Evolutionary conservation across 2,797 vertebrate species (phyloP).

Genomic region (Notamacropus eugenii): DNA sequence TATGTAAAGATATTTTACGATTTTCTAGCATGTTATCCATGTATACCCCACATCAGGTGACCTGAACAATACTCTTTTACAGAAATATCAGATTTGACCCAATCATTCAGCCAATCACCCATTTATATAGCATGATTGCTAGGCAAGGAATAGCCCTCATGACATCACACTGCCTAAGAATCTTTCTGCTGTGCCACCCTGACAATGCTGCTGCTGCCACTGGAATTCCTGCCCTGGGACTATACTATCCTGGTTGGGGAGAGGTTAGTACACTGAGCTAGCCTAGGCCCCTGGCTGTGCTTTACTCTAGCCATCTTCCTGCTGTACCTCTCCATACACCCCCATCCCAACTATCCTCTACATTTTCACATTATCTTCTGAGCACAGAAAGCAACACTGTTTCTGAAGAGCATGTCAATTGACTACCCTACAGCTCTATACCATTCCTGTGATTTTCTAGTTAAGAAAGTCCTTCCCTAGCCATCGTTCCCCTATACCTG

Average conservation of each 20-base stretch:
- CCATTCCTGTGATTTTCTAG: neutral
- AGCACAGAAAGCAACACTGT: neutral
- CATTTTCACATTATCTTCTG: neutral
- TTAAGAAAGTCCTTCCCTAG: neutral
- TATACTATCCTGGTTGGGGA: neutral
- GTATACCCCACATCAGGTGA: neutral
- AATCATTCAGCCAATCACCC: neutral
- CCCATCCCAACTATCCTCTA: neutral
- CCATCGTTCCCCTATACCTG: neutral
- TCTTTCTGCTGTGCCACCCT: neutral
- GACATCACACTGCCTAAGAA: neutral
- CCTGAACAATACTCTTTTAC: neutral
- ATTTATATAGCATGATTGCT: neutral
- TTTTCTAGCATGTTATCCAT: conserved; percentile 7
- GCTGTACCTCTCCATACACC: no score
- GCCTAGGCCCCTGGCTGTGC: neutral
- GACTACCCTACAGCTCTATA: neutral
- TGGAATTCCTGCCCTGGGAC: neutral
- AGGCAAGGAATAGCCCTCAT: neutral
- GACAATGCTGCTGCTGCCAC: neutral
- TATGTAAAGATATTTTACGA: neutral
- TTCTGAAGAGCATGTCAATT: neutral
- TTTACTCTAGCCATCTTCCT: no score
- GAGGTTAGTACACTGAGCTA: neutral
- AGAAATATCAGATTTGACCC: neutral